phyloP scores from a whole-genome alignment of 1,140 invertebrate species.

The Drosophila chauvacae region DNA sequence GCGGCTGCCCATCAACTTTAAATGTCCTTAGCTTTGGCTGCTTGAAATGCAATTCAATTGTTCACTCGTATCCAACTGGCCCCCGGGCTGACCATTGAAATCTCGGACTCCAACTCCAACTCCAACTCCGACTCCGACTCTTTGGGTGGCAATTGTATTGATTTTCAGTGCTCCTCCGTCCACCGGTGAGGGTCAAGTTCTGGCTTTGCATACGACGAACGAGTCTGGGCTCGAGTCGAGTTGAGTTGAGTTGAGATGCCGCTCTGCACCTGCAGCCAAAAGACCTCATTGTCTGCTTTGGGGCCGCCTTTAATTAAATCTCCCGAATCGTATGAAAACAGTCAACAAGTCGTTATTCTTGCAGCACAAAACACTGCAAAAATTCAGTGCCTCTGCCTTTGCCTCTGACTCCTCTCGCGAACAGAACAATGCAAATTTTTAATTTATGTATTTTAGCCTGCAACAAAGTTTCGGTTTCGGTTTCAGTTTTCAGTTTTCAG shows the following conservation, averaged over 20 bases:
- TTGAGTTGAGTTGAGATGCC: conserved; percentile 21
- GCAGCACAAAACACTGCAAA: conserved; percentile 42
- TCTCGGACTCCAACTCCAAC: conserved; percentile 14
- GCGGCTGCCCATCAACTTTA: conserved; percentile 76
- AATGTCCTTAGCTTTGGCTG: conserved; percentile 69
- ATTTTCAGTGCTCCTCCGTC: conserved; percentile 44
- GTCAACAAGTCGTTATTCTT: conserved; percentile 82
- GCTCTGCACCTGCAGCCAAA: conserved; percentile 68
- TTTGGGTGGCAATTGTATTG: conserved; percentile 83
- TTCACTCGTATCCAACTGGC: conserved; percentile 29
- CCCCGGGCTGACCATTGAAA: conserved; percentile 45
- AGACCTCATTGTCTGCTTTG: conserved; percentile 79
- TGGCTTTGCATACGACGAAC: conserved; percentile 51
- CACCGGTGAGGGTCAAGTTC: conserved; percentile 54
- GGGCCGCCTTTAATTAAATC: conserved; percentile 81
- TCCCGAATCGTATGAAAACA: conserved; percentile 83
- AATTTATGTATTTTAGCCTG: conserved; percentile 84
- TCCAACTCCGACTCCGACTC: conserved; percentile 7
- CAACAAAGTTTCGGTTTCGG: conserved; percentile 52
- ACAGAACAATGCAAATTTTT: conserved; percentile 84
- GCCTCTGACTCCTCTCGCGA: conserved; percentile 26
- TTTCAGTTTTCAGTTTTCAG: conserved; percentile 6
- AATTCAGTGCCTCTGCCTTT: conserved; percentile 21
- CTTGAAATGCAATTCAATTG: conserved; percentile 84
- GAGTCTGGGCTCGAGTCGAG: neutral